Evolutionary conservation across 2,113 vertebrate genomes (phyloP).

Genomic region (Nerophis lumbriciformis): DNA sequence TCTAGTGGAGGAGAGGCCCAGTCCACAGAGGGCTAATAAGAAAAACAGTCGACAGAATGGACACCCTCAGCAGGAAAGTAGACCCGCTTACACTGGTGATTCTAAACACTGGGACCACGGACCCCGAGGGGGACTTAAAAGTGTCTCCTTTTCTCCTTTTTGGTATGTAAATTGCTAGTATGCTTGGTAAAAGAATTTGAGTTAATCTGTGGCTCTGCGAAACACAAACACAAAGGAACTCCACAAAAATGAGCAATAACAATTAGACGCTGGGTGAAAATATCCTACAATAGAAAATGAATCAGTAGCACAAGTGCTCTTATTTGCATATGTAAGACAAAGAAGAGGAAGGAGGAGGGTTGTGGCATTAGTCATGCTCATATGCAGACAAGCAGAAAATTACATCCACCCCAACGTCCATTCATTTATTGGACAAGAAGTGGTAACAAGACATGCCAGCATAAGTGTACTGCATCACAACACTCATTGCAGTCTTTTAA

Average conservation of each 20-base stretch:
- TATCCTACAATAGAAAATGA: conserved; percentile 23
- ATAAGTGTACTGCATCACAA: conserved; percentile 43
- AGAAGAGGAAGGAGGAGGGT: conserved; percentile 44
- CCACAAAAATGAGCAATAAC: conserved; percentile 7
- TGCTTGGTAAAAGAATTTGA: not conserved
- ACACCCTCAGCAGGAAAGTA: conserved; percentile 50
- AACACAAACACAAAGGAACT: conserved; percentile 6
- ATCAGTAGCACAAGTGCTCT: conserved; percentile 24
- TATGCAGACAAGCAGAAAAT: conserved; percentile 79
- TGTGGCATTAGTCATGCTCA: conserved; percentile 63
- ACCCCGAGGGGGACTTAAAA: conserved; percentile 20
- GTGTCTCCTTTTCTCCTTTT: conserved; percentile 7
- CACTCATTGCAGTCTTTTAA: conserved; percentile 28
- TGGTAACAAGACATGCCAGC: conserved; percentile 55
- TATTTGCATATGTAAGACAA: conserved; percentile 25
- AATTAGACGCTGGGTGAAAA: conserved; percentile 26
- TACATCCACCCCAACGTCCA: conserved; percentile 57
- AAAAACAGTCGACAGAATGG: conserved; percentile 41
- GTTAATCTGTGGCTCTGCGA: not conserved
- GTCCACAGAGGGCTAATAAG: conserved; percentile 47
- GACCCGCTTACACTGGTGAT: conserved; percentile 45
- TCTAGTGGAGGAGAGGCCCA: conserved; percentile 48
- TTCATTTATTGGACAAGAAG: conserved; percentile 62
- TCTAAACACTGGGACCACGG: conserved; percentile 21
- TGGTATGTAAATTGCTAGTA: conserved; percentile 13